Evolutionary conservation across 2,113 vertebrate species (phyloP).

Genomic region (Urocitellus parryii): DNA sequence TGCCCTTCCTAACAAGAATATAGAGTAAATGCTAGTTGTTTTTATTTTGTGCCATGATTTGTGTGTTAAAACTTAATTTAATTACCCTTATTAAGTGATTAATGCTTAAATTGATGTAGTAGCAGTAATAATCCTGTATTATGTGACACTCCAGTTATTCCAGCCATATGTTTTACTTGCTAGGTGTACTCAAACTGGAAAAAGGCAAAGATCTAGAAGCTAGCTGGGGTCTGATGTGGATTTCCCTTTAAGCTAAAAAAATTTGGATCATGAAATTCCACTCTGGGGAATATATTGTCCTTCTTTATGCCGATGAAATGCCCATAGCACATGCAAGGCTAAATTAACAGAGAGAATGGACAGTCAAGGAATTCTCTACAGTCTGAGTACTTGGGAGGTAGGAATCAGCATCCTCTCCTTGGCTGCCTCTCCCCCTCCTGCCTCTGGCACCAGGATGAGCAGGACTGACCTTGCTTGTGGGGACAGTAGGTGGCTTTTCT

Average conservation of each 20-base stretch:
- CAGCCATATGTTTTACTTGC: neutral
- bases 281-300: neutral
- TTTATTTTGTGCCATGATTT: slow-evolving; percentile 46
- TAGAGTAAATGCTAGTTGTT: neutral
- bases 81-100: neutral
- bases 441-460: neutral
- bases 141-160: neutral
- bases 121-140: slow-evolving; percentile 41
- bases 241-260: slow-evolving; percentile 47
- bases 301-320: neutral
- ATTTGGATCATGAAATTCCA: neutral
- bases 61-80: slow-evolving; percentile 27
- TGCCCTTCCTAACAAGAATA: neutral
- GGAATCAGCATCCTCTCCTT: neutral
- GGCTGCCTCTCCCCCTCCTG: neutral
- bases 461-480: neutral
- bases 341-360: neutral
- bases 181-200: neutral
- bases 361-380: neutral
- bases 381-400: neutral
- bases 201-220: neutral
- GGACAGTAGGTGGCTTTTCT: neutral
- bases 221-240: neutral
- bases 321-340: neutral
- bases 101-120: neutral